Base-by-base conservation (phyloP, 1,140 invertebrate species). In the Cataglyphis hispanica region DNA sequence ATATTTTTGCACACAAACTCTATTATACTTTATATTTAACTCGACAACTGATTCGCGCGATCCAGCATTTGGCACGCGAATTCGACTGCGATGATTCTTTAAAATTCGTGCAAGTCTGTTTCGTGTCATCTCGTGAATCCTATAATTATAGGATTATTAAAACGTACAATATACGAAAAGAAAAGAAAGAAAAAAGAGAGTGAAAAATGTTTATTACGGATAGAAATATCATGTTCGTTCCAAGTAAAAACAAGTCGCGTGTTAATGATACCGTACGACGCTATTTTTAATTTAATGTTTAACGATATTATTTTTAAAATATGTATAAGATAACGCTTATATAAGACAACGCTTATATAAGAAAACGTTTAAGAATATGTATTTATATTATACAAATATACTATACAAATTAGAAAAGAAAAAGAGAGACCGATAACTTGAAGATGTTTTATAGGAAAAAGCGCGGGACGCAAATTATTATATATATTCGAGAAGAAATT, bases 391-490 rank as follows among this genome's bases (percentile, higher is more conserved):
- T 43, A 43, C 40, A 11, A 37, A 37, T 40, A 37, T 40, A 10
- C 8, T 1, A 40, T 50, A 19, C 16, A 16, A 5, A 50, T 5
- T 50, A 19, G 4, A 19, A 37, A 4, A 37, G 19, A 37, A 4
- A 76, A 13, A 40, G 63, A 19, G 7, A 53, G 31, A 56, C 22
- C n/a, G 63, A 69, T 50, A 50, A n/a, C 61, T 13, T 31, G n/a
- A 78, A 56, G 37, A 16, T 25, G 60, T 80, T 80, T 80, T 40
- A 67, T 43, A 16, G 10, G 8, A 40, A 40, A 53, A 53, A 78
- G 5, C 37, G 16, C 50, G 34, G 50, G n/a, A 34, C 13, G 77
- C 34, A 81, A 81, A 58, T 81, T 70, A 81, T 56, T 56, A 31
- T 31, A 31, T 31, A 31, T 31, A 31, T 31, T 70, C 64, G 22